Evolutionary conservation across 2,888 invertebrate species (phyloP).

Genomic region (Eupithecia tripunctaria): DNA sequence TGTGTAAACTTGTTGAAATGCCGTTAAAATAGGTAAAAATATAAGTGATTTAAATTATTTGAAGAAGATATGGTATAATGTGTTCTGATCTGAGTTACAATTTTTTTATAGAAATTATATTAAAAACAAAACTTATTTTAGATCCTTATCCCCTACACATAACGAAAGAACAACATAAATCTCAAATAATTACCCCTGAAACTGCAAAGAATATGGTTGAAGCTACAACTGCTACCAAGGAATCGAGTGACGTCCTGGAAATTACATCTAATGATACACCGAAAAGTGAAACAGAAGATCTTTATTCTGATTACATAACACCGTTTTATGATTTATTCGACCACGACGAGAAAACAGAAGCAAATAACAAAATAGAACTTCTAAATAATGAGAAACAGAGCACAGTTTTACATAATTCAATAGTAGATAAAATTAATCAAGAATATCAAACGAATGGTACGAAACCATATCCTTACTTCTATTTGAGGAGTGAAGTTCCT

Average conservation of each 20-base stretch:
- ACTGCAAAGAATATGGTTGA: neutral
- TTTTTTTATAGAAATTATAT: too few species aligned
- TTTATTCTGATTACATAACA: neutral
- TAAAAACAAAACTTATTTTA: slow-evolving; percentile 7
- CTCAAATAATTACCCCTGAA: neutral
- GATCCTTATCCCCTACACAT: slow-evolving; percentile 7
- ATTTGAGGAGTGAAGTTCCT: neutral
- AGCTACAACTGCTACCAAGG: neutral
- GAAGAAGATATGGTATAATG: too few species aligned
- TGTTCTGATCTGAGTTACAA: too few species aligned
- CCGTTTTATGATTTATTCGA: slow-evolving; percentile 8
- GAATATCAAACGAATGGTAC: neutral
- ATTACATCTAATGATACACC: neutral
- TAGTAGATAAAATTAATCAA: neutral
- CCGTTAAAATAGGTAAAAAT: too few species aligned
- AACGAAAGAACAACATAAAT: neutral
- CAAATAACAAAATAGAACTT: neutral
- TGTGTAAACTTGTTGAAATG: too few species aligned
- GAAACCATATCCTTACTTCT: neutral
- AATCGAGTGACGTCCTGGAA: neutral
- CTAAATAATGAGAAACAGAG: neutral
- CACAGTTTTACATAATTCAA: neutral
- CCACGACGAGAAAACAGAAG: slow-evolving; percentile 7
- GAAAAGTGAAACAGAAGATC: neutral
- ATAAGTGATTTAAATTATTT: too few species aligned